phyloP scores from a whole-genome alignment of 2,113 vertebrate genomes.

The Mus pahari region DNA sequence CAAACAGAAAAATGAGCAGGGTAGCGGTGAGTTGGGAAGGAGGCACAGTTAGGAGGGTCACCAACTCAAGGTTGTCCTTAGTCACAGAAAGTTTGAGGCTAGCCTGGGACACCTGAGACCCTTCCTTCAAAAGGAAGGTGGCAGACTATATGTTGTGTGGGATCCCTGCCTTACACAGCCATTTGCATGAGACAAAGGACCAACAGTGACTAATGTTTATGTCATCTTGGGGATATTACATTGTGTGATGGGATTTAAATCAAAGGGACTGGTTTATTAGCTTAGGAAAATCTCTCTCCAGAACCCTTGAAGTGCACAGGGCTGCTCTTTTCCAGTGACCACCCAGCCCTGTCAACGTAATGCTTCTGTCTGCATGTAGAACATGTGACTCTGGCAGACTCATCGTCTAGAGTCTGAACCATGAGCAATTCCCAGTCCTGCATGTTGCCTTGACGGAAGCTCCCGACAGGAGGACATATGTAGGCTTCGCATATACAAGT shows the following conservation, averaged over 20 bases:
- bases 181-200: background rate
- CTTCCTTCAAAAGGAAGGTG: background rate
- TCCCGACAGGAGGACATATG: constrained; percentile 49
- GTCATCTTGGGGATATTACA: background rate
- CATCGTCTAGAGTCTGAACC: background rate
- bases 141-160: background rate
- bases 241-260: background rate
- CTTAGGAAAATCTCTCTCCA: constrained; percentile 15
- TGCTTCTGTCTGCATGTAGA: background rate
- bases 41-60: background rate
- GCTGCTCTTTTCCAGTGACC: constrained; percentile 35
- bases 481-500: constrained; percentile 58
- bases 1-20: background rate
- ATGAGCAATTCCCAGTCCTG: background rate
- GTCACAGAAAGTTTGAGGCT: background rate
- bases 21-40: too few relatives aligned
- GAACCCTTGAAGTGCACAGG: background rate
- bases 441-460: background rate
- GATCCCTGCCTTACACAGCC: background rate
- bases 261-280: background rate
- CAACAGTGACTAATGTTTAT: background rate
- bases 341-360: background rate
- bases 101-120: background rate
- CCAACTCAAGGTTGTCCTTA: background rate
- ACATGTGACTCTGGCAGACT: background rate